These are phyloP conservation scores for Athripsodes cinereus DNA, from an alignment of 2,888 invertebrate species.

Conservation along the genomic window DNA sequence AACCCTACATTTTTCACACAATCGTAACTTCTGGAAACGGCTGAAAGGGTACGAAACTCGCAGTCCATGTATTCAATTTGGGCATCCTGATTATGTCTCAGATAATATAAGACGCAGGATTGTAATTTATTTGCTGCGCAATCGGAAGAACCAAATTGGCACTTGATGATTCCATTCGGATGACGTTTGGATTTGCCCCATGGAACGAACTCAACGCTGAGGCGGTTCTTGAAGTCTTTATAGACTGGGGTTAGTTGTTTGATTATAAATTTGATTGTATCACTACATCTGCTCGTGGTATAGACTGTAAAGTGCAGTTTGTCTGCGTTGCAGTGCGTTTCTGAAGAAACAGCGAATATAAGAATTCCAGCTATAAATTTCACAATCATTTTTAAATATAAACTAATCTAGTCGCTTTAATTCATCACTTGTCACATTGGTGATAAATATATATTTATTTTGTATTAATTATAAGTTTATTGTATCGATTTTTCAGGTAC, in stretches of 20 bases:
- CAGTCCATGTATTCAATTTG: slow-evolving; percentile 32
- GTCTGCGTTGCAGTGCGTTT: too few species aligned
- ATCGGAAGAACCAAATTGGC: slow-evolving; percentile 37
- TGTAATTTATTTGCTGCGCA: slow-evolving; percentile 45
- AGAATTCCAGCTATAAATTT: too few species aligned
- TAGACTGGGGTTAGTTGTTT: slow-evolving; percentile 35
- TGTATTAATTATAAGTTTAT: too few species aligned
- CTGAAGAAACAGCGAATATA: too few species aligned
- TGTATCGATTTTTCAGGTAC: too few species aligned
- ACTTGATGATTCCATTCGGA: slow-evolving; percentile 32
- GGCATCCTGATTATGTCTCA: slow-evolving; percentile 9
- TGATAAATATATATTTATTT: too few species aligned
- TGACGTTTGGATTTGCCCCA: slow-evolving; percentile 40
- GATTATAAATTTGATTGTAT: slow-evolving; percentile 37
- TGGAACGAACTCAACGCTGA: slow-evolving; percentile 42
- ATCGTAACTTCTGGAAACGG: slow-evolving; percentile 34
- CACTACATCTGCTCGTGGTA: slow-evolving; percentile 38
- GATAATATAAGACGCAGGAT: slow-evolving; percentile 37
- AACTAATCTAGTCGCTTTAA: too few species aligned
- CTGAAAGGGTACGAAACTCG: slow-evolving; percentile 23
- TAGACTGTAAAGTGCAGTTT: slow-evolving; percentile 22
- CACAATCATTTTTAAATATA: too few species aligned
- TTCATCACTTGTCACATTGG: too few species aligned
- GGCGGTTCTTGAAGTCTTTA: slow-evolving; percentile 34
- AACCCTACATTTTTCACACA: slow-evolving; percentile 37